phyloP scores from a whole-genome alignment of 1,140 invertebrate genomes.

The Tetragnatha versicolor region DNA sequence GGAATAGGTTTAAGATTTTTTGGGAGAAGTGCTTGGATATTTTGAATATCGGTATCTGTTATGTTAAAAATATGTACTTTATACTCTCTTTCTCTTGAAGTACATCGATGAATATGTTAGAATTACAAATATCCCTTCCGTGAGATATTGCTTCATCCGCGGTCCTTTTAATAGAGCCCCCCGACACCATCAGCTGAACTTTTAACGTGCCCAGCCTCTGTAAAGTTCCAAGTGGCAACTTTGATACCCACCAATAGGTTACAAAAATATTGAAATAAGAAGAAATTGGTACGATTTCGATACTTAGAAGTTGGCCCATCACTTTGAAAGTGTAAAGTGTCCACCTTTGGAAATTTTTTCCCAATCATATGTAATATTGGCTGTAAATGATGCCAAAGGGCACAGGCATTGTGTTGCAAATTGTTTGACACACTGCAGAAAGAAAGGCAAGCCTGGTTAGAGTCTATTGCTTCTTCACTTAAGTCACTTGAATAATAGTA shows the following conservation, averaged over 20 bases:
- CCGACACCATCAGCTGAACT: background rate
- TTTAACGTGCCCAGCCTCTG: background rate
- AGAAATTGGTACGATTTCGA: background rate
- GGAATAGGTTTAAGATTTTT: background rate
- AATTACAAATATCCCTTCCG: background rate
- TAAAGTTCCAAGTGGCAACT: background rate
- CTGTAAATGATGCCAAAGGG: background rate
- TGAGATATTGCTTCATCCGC: background rate
- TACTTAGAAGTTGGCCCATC: constrained; percentile 11
- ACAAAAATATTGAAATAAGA: background rate
- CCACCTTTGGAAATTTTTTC: background rate
- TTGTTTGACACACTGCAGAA: background rate
- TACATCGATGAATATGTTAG: background rate
- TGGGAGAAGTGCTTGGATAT: background rate
- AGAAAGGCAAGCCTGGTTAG: background rate
- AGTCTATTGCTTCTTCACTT: background rate
- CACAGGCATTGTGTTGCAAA: background rate
- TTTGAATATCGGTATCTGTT: background rate
- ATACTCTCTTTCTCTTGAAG: background rate
- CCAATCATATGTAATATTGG: background rate
- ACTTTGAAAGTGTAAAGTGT: constrained; percentile 3
- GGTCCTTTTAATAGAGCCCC: background rate
- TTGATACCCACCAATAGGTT: background rate
- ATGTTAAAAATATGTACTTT: background rate
- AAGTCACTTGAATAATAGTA: background rate